phyloP scores from a whole-genome alignment of 2,888 invertebrate genomes.

The Melanostoma mellinum region DNA sequence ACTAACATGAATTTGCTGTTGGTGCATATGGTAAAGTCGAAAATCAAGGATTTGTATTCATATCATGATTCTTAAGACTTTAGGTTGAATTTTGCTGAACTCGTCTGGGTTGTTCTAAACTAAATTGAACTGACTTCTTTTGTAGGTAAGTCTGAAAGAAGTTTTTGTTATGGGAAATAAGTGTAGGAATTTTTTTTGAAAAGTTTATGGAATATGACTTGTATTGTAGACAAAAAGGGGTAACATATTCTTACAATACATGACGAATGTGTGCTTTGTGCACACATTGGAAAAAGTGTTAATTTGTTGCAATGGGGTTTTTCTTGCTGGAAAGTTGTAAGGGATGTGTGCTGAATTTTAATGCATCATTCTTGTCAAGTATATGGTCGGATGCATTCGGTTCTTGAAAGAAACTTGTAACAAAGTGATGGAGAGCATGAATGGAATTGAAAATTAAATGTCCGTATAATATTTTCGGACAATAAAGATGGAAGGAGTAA shows the following conservation, averaged over 20 bases:
- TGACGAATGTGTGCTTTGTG: conserved; percentile 2
- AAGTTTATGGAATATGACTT: not conserved
- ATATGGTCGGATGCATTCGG: no score
- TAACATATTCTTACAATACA: not conserved
- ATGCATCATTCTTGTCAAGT: not conserved
- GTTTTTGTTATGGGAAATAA: conserved; percentile 15
- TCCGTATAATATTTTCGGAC: no score
- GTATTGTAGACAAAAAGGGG: not conserved
- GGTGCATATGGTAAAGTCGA: conserved; percentile 1
- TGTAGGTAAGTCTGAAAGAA: not conserved
- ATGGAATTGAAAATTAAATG: no score
- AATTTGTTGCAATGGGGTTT: conserved; percentile 33
- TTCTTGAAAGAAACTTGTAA: no score
- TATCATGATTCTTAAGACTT: conserved; percentile 14
- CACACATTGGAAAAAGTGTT: conserved; percentile 36
- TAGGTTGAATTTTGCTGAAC: conserved; percentile 10
- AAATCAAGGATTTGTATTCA: conserved; percentile 31
- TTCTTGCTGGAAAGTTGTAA: conserved; percentile 21
- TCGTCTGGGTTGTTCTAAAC: not conserved
- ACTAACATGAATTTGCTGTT: conserved; percentile 41
- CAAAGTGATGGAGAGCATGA: no score
- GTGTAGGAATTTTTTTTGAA: conserved; percentile 1
- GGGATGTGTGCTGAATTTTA: conserved; percentile 47
- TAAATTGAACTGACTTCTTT: no score
- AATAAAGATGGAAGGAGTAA: no score